phyloP scores from a whole-genome alignment of 2,888 invertebrate species.

The Dryadula phaetusa region DNA sequence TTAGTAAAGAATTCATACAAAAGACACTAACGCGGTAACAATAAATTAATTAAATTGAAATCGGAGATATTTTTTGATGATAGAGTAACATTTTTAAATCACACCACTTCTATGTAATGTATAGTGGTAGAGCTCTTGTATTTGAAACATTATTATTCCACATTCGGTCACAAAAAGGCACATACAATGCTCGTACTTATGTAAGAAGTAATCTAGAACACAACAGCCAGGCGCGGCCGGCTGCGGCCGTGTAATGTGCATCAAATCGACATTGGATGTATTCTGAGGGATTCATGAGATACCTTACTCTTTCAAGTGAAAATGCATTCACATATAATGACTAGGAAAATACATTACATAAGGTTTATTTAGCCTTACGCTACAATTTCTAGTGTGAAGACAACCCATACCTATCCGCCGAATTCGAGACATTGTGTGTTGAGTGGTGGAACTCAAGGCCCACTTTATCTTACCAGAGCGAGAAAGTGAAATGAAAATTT shows the following conservation, averaged over 20 bases:
- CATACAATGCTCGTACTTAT: neutral
- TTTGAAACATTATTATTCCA: neutral
- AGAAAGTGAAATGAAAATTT: no score
- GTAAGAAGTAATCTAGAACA: neutral
- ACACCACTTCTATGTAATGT: neutral
- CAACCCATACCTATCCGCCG: no score
- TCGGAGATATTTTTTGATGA: no score
- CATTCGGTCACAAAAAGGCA: neutral
- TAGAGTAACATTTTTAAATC: neutral
- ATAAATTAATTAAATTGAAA: neutral
- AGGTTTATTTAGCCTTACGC: no score
- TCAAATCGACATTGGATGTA: neutral
- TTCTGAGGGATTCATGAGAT: neutral
- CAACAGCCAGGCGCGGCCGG: neutral
- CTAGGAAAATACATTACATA: no score
- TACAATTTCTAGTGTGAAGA: no score
- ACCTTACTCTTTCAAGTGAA: neutral
- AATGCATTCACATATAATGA: neutral
- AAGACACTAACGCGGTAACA: no score
- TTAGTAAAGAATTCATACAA: no score
- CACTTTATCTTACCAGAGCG: no score
- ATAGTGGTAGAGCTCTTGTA: neutral
- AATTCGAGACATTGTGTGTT: no score
- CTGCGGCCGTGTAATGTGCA: neutral
- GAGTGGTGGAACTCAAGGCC: no score